Percentiles rank a stretch among this genome's conserved stretches.
Conservation (phyloP, 1,140 invertebrate genomes). For the Hermetia illucens region DNA sequence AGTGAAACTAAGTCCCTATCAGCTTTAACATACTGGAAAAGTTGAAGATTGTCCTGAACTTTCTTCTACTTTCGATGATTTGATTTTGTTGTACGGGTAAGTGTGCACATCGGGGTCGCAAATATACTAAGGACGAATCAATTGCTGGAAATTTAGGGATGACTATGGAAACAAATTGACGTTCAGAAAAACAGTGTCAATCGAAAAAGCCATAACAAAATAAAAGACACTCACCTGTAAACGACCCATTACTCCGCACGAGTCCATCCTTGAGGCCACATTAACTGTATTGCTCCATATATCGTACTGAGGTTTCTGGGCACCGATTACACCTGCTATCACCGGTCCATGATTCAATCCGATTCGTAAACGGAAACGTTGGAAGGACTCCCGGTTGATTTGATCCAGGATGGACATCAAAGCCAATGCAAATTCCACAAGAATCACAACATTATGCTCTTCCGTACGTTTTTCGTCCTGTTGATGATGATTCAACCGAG, state of each 20-base stretch:
- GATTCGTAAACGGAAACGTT: slow-evolving; percentile 82
- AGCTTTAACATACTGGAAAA: too few species aligned
- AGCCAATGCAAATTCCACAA: slow-evolving; percentile 89
- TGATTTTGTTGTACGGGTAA: too few species aligned
- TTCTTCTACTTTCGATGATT: too few species aligned
- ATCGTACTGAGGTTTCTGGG: slow-evolving; percentile 95
- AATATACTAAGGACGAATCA: too few species aligned
- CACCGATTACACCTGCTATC: slow-evolving; percentile 86
- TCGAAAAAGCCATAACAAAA: slow-evolving; percentile 1
- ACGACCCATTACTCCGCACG: slow-evolving; percentile 76
- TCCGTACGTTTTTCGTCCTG: slow-evolving; percentile 61
- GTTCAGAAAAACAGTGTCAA: background rate
- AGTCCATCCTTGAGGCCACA: slow-evolving; percentile 91
- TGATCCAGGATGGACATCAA: slow-evolving; percentile 84
- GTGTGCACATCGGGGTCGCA: too few species aligned
- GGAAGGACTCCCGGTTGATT: slow-evolving; percentile 94
- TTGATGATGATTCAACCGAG: background rate
- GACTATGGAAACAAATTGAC: too few species aligned
- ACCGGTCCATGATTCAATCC: slow-evolving; percentile 90
- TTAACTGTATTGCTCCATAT: slow-evolving; percentile 98
- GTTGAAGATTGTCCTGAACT: too few species aligned
- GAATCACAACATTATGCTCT: slow-evolving; percentile 72
- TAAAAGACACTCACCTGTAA: slow-evolving; percentile 47
- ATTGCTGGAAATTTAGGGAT: too few species aligned
- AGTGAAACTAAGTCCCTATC: too few species aligned